phyloP scores from a whole-genome alignment of 1,140 invertebrate genomes.

The Drosophila mayri region DNA sequence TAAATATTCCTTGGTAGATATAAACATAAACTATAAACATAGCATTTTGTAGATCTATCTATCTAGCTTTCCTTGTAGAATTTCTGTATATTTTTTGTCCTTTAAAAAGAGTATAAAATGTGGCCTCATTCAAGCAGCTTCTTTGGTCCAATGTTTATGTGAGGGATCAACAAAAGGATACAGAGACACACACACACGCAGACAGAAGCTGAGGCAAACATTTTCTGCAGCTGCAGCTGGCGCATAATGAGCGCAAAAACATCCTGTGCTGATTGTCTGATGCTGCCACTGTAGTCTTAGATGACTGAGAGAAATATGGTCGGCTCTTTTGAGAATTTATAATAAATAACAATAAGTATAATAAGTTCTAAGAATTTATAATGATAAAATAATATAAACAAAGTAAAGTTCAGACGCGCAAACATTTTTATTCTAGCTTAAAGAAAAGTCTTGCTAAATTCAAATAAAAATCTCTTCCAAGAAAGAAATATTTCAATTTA shows the following conservation, averaged over 20 bases:
- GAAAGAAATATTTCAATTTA: too few relatives aligned
- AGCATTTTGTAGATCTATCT: too few relatives aligned
- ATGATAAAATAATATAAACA: not conserved
- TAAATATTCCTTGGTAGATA: not conserved
- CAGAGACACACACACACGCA: slow-evolving; percentile 27
- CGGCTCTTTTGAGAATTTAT: not conserved
- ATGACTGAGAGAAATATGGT: not conserved
- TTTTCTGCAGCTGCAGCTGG: slow-evolving; percentile 63
- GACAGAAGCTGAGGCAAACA: slow-evolving; percentile 26
- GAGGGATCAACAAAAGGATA: slow-evolving; percentile 63
- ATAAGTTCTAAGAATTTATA: too few relatives aligned
- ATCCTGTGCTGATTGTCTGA: slow-evolving; percentile 73
- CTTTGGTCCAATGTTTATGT: slow-evolving; percentile 63
- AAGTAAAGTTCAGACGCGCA: not conserved
- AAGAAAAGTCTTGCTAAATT: not conserved
- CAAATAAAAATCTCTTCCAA: not conserved
- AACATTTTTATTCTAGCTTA: not conserved
- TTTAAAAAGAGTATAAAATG: slow-evolving; percentile 35
- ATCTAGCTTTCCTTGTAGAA: not conserved
- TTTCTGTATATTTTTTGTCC: not conserved
- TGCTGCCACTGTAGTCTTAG: slow-evolving; percentile 35
- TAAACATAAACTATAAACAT: not conserved
- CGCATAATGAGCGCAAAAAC: slow-evolving; percentile 80
- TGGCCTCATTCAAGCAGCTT: slow-evolving; percentile 29
- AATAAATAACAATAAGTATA: not conserved